A percentile compares a stretch with the other conserved stretches of the same genome.
Conservation (phyloP, 2,888 invertebrate genomes). For the Dermolepida albohirtum region DNA sequence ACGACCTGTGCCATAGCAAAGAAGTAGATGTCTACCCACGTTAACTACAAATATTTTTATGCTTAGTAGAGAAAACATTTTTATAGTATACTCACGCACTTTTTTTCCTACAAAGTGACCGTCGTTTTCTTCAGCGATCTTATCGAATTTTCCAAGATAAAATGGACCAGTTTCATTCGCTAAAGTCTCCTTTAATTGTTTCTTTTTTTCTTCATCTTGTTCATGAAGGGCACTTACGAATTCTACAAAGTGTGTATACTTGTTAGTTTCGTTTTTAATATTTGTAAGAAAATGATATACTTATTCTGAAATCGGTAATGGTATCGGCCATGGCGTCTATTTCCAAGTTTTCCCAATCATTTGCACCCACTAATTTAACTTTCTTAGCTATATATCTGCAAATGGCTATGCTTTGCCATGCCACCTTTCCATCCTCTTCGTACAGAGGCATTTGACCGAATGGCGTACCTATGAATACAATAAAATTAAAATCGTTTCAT, state of each 20-base stretch:
- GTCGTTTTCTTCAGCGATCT: conserved; percentile 32
- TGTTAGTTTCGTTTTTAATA: background rate
- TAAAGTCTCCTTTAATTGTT: conserved; percentile 11
- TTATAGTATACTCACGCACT: conserved; percentile 8
- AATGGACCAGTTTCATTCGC: conserved; percentile 32
- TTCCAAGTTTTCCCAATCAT: conserved; percentile 71
- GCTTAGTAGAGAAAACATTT: too few relatives aligned
- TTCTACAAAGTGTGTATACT: conserved; percentile 18
- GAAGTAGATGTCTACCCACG: conserved; percentile 29
- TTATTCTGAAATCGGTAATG: conserved; percentile 69
- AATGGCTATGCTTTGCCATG: conserved; percentile 72
- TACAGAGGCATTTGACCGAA: conserved; percentile 74
- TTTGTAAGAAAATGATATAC: conserved; percentile 67
- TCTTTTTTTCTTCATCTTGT: conserved; percentile 28
- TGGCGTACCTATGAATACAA: conserved; percentile 67
- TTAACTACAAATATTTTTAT: conserved; percentile 15
- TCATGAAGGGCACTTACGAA: conserved; percentile 10
- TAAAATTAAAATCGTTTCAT: background rate
- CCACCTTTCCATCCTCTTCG: conserved; percentile 72
- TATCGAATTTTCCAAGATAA: conserved; percentile 26
- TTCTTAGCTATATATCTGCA: conserved; percentile 73
- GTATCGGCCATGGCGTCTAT: conserved; percentile 73
- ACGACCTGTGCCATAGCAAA: conserved; percentile 4
- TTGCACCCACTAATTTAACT: conserved; percentile 69
- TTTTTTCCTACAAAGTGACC: conserved; percentile 36